These are phyloP conservation scores for Sminthopsis crassicaudata DNA, from an alignment of 2,113 vertebrate species.

Conservation along the genomic window DNA sequence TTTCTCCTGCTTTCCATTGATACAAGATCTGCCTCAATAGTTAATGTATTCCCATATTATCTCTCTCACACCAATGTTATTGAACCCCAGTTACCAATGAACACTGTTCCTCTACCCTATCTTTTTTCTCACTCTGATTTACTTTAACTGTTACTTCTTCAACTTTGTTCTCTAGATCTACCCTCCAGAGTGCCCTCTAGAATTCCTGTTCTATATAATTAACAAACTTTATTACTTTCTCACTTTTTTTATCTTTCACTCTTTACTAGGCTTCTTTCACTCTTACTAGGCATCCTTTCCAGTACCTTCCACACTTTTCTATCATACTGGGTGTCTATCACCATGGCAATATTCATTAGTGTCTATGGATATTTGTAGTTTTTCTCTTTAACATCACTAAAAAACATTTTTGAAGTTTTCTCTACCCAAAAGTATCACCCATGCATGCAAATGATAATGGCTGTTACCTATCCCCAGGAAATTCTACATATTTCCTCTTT, in stretches of 20 bases:
- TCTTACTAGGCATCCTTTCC: not conserved
- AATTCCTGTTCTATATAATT: not conserved
- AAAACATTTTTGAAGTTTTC: not conserved
- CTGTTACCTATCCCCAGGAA: not conserved
- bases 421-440: not conserved
- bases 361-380: no score
- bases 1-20: not conserved
- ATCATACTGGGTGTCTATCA: no score
- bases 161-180: not conserved
- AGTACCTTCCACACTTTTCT: not conserved
- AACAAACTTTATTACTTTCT: not conserved
- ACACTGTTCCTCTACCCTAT: not conserved
- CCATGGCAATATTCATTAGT: no score
- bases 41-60: not conserved
- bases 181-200: not conserved
- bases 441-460: not conserved
- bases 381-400: no score
- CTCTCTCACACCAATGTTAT: not conserved
- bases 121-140: not conserved
- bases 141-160: not conserved
- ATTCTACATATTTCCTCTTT: not conserved
- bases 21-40: not conserved
- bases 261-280: not conserved
- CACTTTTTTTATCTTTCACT: not conserved
- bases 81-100: not conserved